Base-by-base conservation (phyloP, 30 jellyfish, hydroid and myxozoan species). In the Hydractinia symbiolongicarpus region DNA sequence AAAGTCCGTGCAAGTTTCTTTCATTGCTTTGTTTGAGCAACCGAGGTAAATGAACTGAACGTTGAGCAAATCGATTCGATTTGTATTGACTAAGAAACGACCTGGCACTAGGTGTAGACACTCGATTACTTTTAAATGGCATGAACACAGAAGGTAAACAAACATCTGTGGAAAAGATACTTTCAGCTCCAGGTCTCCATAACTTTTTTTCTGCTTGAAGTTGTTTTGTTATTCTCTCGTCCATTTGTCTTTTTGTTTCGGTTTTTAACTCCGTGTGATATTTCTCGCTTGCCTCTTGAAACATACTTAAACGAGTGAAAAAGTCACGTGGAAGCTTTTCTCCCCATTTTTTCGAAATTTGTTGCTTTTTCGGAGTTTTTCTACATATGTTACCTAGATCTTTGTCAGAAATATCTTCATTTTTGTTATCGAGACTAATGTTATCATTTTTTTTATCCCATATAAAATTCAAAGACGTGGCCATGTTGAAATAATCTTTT, bases 241-340 rank as follows among this genome's bases (percentile, higher is more conserved):
- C 88, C 54, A 81, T 83, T 77, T 67, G 78, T 49, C 79, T 81
- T 6, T 73, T 78, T 7, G 85, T 49, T 61, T 88, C 77, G 20
- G 71, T 81, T 40, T 61, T 77, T 51, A 88, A 79, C 55, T 76
- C 66, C 49, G 70, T 79, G 69, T 70, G 91, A 71, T 88, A 86
- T 81, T 88, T 78, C 8, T 74, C 62, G 53, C 96, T 82, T 40
- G 92, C 96, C 66, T 88, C 96, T 79, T 83, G 92, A 67, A 82
- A 88, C 94, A 78, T 78, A 58, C 81, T 89, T 84, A 88, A 76
- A 54, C 96, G 77, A 58, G 82, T 90, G 57, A 74, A 82, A 57
- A 88, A 88, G 60, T 88, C 79, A n/a, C 44, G 79, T 0, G 94
- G 94, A 7, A 88, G 70, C 50, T 88, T 74, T 49, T 88, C 82